A percentile compares a stretch with the other conserved stretches of the same genome.
Conservation (phyloP, 2,797 vertebrate species). For the Hoplostethus mediterraneus region DNA sequence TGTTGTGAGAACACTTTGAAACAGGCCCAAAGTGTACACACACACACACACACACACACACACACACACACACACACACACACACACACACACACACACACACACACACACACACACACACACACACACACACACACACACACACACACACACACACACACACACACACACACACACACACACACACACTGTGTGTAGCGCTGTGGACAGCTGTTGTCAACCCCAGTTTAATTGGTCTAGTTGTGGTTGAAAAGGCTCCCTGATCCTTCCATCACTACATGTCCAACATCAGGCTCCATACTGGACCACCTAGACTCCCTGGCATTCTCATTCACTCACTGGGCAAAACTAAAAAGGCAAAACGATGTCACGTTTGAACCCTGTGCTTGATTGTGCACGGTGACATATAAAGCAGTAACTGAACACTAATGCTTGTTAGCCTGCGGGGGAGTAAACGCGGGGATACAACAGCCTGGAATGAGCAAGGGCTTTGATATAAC, state of each 20-base stretch:
- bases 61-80: neutral
- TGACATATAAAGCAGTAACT: neutral
- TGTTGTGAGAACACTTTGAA: too few species aligned
- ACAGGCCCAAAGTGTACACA: neutral
- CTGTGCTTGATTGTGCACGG: neutral
- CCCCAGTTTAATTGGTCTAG: neutral
- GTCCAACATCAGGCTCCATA: neutral
- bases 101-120: neutral
- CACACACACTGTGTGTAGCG: neutral
- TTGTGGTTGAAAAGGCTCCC: neutral
- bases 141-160: neutral
- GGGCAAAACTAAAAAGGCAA: too few species aligned
- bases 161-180: neutral
- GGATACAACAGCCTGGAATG: conserved; percentile 13
- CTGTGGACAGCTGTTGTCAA: neutral
- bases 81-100: neutral
- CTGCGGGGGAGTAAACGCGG: neutral
- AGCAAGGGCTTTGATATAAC: conserved; percentile 42
- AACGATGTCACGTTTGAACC: too few species aligned
- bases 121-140: neutral
- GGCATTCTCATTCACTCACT: too few species aligned
- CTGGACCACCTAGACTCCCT: too few species aligned
- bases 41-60: neutral
- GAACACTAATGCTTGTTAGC: neutral
- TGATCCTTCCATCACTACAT: neutral